These are phyloP conservation scores for Ibycter americanus DNA, from an alignment of 2,797 vertebrate genomes.

Conservation along the genomic window DNA sequence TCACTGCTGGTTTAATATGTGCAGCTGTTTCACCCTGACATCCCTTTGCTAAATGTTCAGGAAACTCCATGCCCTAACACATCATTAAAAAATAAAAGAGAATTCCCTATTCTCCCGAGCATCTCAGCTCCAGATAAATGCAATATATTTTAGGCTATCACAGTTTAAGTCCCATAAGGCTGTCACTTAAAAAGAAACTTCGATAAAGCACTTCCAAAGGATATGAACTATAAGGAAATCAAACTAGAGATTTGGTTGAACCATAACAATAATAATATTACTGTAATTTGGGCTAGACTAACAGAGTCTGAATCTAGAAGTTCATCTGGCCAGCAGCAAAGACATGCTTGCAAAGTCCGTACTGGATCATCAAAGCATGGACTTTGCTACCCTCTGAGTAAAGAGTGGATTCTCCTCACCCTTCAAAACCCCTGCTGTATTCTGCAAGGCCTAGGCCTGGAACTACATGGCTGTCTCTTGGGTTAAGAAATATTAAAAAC, in stretches of 20 bases:
- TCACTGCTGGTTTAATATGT: constrained; percentile 45
- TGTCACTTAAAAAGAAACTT: background rate
- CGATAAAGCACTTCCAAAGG: background rate
- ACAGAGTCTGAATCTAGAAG: background rate
- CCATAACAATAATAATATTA: background rate
- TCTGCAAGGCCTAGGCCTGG: background rate
- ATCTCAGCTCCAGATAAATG: constrained; percentile 14
- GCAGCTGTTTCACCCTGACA: constrained; percentile 67
- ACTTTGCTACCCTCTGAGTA: background rate
- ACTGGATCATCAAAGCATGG: background rate
- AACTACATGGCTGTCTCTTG: background rate
- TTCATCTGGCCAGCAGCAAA: background rate
- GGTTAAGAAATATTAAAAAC: background rate
- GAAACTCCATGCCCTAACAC: constrained; percentile 35
- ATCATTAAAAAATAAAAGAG: constrained; percentile 27
- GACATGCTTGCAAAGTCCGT: background rate
- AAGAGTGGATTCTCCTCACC: background rate
- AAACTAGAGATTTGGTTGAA: background rate
- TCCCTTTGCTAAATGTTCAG: constrained; percentile 62
- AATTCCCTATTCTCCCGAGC: background rate
- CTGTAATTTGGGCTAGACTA: background rate
- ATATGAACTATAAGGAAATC: background rate
- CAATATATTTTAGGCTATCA: too few relatives aligned
- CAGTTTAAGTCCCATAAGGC: background rate
- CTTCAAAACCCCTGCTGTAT: background rate